Conservation (phyloP, 2,888 invertebrate species). For the Polylopha cassiicola region DNA sequence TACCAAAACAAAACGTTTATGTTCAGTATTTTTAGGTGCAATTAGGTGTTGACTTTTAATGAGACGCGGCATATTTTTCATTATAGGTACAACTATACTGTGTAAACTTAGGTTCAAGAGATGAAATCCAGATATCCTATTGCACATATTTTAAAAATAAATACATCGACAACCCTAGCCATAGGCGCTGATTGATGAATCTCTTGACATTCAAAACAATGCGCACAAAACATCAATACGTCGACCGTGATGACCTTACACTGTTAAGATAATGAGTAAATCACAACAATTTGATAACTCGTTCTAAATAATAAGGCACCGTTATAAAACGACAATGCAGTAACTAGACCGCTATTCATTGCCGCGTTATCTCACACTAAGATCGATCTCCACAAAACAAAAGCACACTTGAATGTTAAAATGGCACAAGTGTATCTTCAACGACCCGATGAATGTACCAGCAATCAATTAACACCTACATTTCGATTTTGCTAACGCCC, state of each 20-base stretch:
- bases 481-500: conserved; percentile 19
- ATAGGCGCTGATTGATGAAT: conserved; percentile 60
- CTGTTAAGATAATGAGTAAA: conserved; percentile 45
- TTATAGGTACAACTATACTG: no score
- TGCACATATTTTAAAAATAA: no score
- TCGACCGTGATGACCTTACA: conserved; percentile 47
- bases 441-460: conserved; percentile 25
- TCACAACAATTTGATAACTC: conserved; percentile 54
- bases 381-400: no score
- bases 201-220: conserved; percentile 60
- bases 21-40: no score
- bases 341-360: not conserved
- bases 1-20: no score
- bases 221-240: conserved; percentile 49
- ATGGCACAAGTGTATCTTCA: no score
- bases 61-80: no score
- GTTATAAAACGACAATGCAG: no score
- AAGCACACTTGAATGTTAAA: no score
- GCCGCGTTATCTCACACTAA: conserved; percentile 1
- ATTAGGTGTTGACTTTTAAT: no score
- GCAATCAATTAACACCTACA: conserved; percentile 53
- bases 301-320: conserved; percentile 46
- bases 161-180: conserved; percentile 43
- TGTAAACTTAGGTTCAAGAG: no score
- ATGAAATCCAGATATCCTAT: no score